Conservation (phyloP, 2,113 vertebrate species). For the Callorhinus ursinus region DNA sequence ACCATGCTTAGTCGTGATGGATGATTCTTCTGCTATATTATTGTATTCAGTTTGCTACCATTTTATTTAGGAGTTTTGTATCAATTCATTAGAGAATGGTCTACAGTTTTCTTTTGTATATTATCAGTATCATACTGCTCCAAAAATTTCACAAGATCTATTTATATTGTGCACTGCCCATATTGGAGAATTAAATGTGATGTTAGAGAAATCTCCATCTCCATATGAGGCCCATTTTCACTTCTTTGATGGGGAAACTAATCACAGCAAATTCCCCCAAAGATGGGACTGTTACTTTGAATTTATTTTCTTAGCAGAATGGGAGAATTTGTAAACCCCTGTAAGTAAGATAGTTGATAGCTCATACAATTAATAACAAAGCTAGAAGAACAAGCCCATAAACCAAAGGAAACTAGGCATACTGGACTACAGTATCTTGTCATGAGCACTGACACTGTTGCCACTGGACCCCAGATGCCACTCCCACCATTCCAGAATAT, state of each 20-base stretch:
- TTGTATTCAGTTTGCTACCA: conserved; percentile 4
- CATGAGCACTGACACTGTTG: background rate
- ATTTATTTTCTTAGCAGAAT: background rate
- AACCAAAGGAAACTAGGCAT: background rate
- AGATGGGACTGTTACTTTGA: background rate
- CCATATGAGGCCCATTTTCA: background rate
- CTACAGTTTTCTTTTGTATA: background rate
- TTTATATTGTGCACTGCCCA: background rate
- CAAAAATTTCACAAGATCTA: background rate
- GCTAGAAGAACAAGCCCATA: background rate
- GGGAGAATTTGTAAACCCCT: background rate
- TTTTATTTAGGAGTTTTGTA: conserved; percentile 40
- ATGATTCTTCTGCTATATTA: conserved; percentile 13
- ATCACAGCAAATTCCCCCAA: background rate
- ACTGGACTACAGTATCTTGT: background rate
- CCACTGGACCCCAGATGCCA: background rate
- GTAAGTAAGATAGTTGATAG: background rate
- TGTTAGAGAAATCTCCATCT: background rate
- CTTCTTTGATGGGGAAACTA: conserved; percentile 13
- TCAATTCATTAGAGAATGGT: conserved; percentile 26
- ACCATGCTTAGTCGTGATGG: background rate
- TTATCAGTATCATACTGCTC: background rate
- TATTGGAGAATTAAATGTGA: background rate
- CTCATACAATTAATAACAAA: background rate
- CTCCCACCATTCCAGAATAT: background rate